Conservation (phyloP, 2,888 invertebrate species). For the Chymomyza fuscimana region DNA sequence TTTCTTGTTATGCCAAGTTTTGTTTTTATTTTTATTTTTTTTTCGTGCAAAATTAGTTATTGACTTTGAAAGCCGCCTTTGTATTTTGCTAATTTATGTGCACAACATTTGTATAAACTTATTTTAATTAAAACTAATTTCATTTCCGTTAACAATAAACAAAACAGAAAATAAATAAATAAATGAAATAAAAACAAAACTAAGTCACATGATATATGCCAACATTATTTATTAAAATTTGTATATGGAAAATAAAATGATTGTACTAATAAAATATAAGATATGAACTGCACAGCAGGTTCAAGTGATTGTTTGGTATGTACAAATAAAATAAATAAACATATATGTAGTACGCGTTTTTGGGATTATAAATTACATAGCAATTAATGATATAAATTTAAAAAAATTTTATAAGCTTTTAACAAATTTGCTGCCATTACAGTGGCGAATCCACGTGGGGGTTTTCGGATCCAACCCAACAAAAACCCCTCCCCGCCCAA, state of each 20-base stretch:
- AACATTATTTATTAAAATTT: constrained; percentile 20
- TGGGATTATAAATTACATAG: neutral
- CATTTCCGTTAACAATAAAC: constrained; percentile 4
- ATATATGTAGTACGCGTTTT: no score
- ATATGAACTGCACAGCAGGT: neutral
- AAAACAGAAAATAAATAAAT: neutral
- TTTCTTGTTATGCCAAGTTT: neutral
- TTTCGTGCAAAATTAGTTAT: neutral
- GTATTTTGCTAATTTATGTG: neutral
- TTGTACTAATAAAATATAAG: neutral
- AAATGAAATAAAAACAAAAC: neutral
- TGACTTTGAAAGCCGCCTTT: neutral
- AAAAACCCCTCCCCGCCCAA: no score
- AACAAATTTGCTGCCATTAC: no score
- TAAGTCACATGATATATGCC: constrained; percentile 30
- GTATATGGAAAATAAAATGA: constrained; percentile 10
- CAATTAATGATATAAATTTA: no score
- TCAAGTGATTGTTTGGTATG: neutral
- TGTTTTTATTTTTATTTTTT: neutral
- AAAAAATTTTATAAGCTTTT: no score
- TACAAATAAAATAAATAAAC: neutral
- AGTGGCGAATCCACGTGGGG: no score
- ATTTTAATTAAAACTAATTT: constrained; percentile 18
- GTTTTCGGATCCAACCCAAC: no score
- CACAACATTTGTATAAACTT: constrained; percentile 3